Evolutionary conservation across 2,797 vertebrate species (phyloP), one percentile per base, ranked within the genome.

Genomic region (Apogon hyalosoma): DNA sequence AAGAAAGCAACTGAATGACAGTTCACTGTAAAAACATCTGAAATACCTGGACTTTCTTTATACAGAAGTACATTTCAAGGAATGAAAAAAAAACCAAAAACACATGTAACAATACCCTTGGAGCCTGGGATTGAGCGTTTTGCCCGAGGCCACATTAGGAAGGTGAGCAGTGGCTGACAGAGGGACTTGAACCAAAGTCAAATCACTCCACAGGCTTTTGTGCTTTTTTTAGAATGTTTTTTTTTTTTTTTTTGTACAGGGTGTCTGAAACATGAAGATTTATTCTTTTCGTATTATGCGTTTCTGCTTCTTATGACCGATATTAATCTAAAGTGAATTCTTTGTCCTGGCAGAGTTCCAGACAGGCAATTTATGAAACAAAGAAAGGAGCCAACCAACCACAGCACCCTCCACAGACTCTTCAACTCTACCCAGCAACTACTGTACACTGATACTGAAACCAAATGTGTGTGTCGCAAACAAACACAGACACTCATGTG

Each of bases 361-460:
- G 50, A 77, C 70, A 71, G 63, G 58, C 74, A 68, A 73, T 73
- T 62, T 68, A 13, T 46, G 72, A 77, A 76, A 88, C 83, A 89
- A 90, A 82, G 83, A 83, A 50, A 49, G 38, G 36, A 59, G 40
- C 48, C 21, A 47, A 36, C 72, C 80, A 89, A 85, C 80, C 60
- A 81, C 82, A 79, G 81, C 74, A 77, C 69, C 63, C 51, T 69
- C 75, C 12, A 19, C 77, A 72, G 73, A 74, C 77, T 80, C 66
- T 73, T 39, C 73, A 86, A 82, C 84, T 95, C 94, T 96, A 94
- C 95, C 94, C 90, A 33, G 94, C 95, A 95, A 96, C 95, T 82
- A 70, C 88, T 88, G 88, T 87, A 88, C 87, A 82, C 90, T 2
- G 47, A 77, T 69, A 43, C 51, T 57, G 52, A 64, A 48, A 60